Evolutionary conservation across 2,888 invertebrate species (phyloP).

Genomic region (Harmothoe impar): DNA sequence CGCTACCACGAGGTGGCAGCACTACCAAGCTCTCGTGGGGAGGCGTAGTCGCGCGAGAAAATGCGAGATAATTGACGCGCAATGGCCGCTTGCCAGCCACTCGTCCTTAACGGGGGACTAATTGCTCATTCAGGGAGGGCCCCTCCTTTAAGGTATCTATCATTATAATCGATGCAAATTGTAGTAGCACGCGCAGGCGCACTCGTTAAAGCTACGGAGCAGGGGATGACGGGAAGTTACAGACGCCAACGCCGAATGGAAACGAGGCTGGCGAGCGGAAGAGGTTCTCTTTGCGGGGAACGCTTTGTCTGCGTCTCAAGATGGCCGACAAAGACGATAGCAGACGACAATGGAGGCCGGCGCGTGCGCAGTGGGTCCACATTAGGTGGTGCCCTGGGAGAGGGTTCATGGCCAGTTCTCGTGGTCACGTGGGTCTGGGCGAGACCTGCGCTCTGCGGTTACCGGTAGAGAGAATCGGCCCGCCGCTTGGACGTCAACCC

Average conservation of each 20-base stretch:
- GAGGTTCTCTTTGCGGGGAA: slow-evolving; percentile 10
- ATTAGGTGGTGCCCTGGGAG: slow-evolving; percentile 41
- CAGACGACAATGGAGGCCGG: slow-evolving; percentile 6
- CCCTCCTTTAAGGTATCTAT: slow-evolving; percentile 50
- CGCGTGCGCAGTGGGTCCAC: slow-evolving; percentile 26
- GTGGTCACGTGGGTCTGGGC: slow-evolving; percentile 1
- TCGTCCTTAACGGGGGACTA: slow-evolving; percentile 2
- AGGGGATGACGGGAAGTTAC: slow-evolving; percentile 24
- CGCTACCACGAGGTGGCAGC: slow-evolving; percentile 3
- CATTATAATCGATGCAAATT: slow-evolving; percentile 60
- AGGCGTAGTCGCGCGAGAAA: slow-evolving; percentile 40
- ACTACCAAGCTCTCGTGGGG: not conserved
- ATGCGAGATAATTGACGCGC: slow-evolving; percentile 46
- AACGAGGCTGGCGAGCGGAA: slow-evolving; percentile 27
- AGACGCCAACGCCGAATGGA: slow-evolving; percentile 15
- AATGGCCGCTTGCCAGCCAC: slow-evolving; percentile 45
- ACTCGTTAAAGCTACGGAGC: slow-evolving; percentile 5
- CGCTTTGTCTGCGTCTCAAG: slow-evolving; percentile 56
- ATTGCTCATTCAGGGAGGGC: slow-evolving; percentile 54
- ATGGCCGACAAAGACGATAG: slow-evolving; percentile 54
- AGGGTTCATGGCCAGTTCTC: slow-evolving; percentile 10
- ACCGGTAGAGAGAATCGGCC: not conserved
- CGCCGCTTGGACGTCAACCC: not conserved
- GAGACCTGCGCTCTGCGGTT: not conserved
- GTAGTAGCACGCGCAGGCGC: slow-evolving; percentile 50